These are phyloP conservation scores for Elaeidobius kamerunicus DNA, from an alignment of 2,888 invertebrate genomes.

Conservation along the genomic window DNA sequence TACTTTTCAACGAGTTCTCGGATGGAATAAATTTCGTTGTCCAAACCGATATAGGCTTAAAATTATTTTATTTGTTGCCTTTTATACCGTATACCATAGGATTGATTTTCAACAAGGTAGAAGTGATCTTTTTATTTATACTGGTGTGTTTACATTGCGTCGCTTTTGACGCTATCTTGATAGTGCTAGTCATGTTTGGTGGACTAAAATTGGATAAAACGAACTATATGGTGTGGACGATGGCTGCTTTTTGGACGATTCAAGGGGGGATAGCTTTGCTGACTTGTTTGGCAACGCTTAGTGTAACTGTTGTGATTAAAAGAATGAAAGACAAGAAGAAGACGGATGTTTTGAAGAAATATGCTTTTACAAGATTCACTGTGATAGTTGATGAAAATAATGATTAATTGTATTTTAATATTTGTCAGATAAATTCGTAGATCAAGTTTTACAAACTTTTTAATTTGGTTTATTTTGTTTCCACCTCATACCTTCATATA, in stretches of 20 bases:
- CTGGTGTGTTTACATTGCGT: slow-evolving; percentile 31
- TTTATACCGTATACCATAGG: slow-evolving; percentile 36
- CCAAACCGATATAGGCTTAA: slow-evolving; percentile 24
- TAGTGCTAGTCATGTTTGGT: slow-evolving; percentile 2
- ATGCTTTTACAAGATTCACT: slow-evolving; percentile 22
- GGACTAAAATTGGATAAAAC: not conserved
- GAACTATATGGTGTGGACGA: not conserved
- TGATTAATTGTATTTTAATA: too few relatives aligned
- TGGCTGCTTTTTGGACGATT: not conserved
- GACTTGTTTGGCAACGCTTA: not conserved
- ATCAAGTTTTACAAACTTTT: too few relatives aligned
- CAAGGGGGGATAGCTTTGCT: slow-evolving; percentile 11
- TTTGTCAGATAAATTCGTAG: too few relatives aligned
- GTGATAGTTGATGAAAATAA: slow-evolving; percentile 14
- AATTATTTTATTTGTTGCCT: slow-evolving; percentile 34
- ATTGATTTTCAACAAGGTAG: slow-evolving; percentile 31
- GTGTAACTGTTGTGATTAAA: slow-evolving; percentile 1
- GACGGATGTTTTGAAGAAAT: slow-evolving; percentile 17
- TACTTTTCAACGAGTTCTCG: slow-evolving; percentile 1
- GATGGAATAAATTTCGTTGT: slow-evolving; percentile 1
- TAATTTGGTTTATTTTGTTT: too few relatives aligned
- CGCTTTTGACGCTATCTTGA: slow-evolving; percentile 16
- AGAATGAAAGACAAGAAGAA: not conserved
- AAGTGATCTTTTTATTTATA: slow-evolving; percentile 35
- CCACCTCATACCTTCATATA: too few relatives aligned